Percentiles rank a stretch among this genome's conserved stretches.
Conservation (phyloP, 64 coral and sea anemone species). For the Porites australiensis region DNA sequence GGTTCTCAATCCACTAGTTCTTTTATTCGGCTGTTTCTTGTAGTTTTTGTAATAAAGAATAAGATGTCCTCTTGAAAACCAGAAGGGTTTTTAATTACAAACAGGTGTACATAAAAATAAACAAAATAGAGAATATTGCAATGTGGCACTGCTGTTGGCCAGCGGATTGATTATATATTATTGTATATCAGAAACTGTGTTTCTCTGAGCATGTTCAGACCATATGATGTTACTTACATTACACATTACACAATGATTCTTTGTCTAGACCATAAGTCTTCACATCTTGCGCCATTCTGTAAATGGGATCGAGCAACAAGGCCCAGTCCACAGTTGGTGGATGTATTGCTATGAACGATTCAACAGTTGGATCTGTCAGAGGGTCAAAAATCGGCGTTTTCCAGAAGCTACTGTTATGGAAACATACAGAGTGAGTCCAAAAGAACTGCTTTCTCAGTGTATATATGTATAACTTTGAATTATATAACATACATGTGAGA, state of each 20-base stretch:
- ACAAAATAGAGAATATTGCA: conserved; percentile 4
- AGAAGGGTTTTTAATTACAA: conserved; percentile 8
- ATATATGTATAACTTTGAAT: background rate
- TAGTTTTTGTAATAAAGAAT: conserved; percentile 9
- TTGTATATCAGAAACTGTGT: conserved; percentile 6
- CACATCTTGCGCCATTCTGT: no score
- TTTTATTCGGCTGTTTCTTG: background rate
- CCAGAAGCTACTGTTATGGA: conserved; percentile 68
- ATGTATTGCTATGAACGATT: conserved; percentile 22
- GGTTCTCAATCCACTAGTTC: background rate
- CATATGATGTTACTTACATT: conserved; percentile 5
- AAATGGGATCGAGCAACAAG: no score
- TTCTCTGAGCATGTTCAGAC: conserved; percentile 11
- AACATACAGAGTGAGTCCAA: conserved; percentile 53
- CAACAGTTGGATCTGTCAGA: conserved; percentile 40
- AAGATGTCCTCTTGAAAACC: conserved; percentile 11
- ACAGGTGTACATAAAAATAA: conserved; percentile 7
- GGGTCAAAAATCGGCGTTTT: conserved; percentile 45
- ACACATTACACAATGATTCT: background rate
- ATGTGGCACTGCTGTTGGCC: conserved; percentile 4
- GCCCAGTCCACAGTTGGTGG: no score
- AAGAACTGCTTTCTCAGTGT: background rate
- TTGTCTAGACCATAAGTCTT: background rate
- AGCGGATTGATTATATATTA: conserved; percentile 6
- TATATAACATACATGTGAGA: no score